Conservation (phyloP, 2,888 invertebrate genomes). For the Callosobruchus maculatus region DNA sequence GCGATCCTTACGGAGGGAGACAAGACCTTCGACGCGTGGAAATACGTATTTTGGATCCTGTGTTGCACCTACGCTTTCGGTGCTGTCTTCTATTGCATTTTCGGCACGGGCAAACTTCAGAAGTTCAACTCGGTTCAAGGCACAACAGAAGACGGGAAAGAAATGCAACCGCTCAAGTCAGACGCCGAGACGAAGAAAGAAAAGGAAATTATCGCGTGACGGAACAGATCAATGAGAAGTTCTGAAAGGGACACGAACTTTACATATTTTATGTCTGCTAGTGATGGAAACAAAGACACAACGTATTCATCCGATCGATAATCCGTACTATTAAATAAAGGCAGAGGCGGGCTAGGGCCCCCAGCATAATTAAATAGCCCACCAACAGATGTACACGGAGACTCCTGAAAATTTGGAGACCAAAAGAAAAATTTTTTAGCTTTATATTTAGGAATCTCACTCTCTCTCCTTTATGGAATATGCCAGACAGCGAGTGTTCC, state of each 20-base stretch:
- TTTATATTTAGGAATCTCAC: no score
- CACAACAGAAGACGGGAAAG: slow-evolving; percentile 30
- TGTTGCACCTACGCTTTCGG: slow-evolving; percentile 68
- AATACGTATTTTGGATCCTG: slow-evolving; percentile 76
- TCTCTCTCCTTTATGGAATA: no score
- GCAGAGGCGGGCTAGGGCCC: no score
- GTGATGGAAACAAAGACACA: no score
- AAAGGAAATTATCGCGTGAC: slow-evolving; percentile 22
- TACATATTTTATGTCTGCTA: no score
- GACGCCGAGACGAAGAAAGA: slow-evolving; percentile 34
- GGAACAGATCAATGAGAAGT: neutral
- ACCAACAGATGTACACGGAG: no score
- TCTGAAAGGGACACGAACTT: neutral
- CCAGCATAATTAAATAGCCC: no score
- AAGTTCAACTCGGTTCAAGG: slow-evolving; percentile 50
- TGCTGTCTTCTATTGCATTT: slow-evolving; percentile 58
- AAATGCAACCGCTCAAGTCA: slow-evolving; percentile 43
- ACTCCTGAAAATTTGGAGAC: no score
- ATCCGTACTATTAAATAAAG: no score
- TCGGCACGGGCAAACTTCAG: slow-evolving; percentile 67
- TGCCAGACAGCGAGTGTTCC: no score
- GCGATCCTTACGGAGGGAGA: slow-evolving; percentile 70
- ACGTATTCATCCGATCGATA: no score
- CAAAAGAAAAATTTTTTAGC: no score
- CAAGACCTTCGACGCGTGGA: slow-evolving; percentile 75